Base-by-base conservation (phyloP, 2,113 vertebrate species). In the Willisornis vidua region DNA sequence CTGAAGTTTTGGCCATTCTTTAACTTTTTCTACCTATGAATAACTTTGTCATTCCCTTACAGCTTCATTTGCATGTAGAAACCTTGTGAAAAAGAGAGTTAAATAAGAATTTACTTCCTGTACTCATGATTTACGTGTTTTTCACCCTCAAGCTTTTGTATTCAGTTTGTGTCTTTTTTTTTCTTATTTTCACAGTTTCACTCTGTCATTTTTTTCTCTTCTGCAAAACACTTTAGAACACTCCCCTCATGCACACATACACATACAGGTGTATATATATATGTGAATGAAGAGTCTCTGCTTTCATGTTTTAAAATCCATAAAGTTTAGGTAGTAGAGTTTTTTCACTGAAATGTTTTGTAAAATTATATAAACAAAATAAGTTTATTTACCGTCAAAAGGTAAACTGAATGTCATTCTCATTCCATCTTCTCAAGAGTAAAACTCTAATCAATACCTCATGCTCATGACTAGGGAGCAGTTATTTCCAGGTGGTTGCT, bases 401-500 rank as follows among this genome's bases (percentile, higher is more conserved):
- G 24, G 41, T 71, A 63, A 90, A 48, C 31, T 17, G 68, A 11
- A 22, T 43, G 58, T 57, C 19, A 19, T 70, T 92, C 28, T 77
- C 37, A 82, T 85, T 66, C 55, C 20, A 3, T 46, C 46, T 57
- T 52, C 41, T 80, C 68, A 62, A 23, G 7, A 86, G 54, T n/a
- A 73, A 70, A 93, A 26, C 14, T 80, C 46, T 73, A 26, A 65
- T 54, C 28, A 45, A 9, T 74, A 51, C 18, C 71, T 79, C 6
- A 13, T 62, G n/a, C 10, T 1, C 46, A 7, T 66, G 29, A 58
- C 19, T 86, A 39, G 35, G 49, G 45, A 85, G 20, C 23, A 37
- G 23, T 81, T 85, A 49, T 46, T 93, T 87, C 70, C 49, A 61
- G 41, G 35, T 35, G 58, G 58, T 37, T 88, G 29, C 68, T 92